Evolutionary conservation across 2,888 invertebrate species (phyloP).

Genomic region (Drosophila putrida): DNA sequence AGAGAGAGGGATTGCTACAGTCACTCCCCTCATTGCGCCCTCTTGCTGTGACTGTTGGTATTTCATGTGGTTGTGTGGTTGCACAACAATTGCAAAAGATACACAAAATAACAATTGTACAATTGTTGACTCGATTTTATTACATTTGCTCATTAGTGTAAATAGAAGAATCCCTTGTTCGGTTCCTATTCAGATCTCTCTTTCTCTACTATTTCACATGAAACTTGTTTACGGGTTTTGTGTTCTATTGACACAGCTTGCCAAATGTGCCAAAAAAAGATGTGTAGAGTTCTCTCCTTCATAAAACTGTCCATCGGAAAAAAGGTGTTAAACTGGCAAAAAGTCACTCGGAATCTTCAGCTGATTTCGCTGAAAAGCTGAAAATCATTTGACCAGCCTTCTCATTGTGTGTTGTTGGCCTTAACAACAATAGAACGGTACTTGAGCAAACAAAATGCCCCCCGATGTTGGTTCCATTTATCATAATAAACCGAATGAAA

Average conservation of each 20-base stretch:
- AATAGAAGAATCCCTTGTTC: constrained; percentile 58
- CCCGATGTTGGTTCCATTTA: constrained; percentile 60
- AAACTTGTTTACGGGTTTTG: constrained; percentile 70
- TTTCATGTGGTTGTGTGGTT: constrained; percentile 72
- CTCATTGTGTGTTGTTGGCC: constrained; percentile 30
- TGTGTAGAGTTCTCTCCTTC: constrained; percentile 37
- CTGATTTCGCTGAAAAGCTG: constrained; percentile 73
- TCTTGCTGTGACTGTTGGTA: constrained; percentile 58
- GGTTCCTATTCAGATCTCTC: constrained; percentile 10
- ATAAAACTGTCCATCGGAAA: constrained; percentile 28
- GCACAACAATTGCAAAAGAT: constrained; percentile 62
- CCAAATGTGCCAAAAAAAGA: constrained; percentile 62
- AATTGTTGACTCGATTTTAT: constrained; percentile 64
- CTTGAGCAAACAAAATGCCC: constrained; percentile 79
- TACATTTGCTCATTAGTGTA: constrained; percentile 80
- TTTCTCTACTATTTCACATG: constrained; percentile 57
- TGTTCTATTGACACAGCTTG: constrained; percentile 73
- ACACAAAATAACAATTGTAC: constrained; percentile 62
- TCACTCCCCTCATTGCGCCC: constrained; percentile 59
- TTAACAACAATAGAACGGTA: constrained; percentile 47
- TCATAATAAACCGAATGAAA: constrained; percentile 42
- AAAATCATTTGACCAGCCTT: constrained; percentile 61
- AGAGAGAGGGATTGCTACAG: constrained; percentile 11
- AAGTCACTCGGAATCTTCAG: constrained; percentile 58
- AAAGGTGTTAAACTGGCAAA: constrained; percentile 81